Base-by-base conservation (phyloP, 2,113 vertebrate species). In the Elephantulus edwardii region DNA sequence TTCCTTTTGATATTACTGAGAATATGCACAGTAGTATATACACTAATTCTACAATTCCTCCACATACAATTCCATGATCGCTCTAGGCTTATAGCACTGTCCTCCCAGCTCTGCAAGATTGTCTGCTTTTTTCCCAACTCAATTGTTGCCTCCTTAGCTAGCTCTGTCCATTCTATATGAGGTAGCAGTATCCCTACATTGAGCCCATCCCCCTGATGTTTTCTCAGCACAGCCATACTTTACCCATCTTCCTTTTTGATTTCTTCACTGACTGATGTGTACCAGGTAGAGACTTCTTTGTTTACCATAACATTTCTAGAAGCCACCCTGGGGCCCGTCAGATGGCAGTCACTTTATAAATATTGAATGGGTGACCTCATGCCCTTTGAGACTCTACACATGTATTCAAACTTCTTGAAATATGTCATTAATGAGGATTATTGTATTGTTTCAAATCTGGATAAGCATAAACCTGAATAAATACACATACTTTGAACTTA, bases 321-420 rank as follows among this genome's bases (percentile, higher is more conserved):
- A 88, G 64, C 24, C 76, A 91, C 56, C 74, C 3, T 17, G 66
- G 16, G 0, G 26, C 20, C 33, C n/a, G 38, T 40, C n/a, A 35
- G 22, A 56, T 13, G 66, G 60, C 22, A 82, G 42, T 20, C 33
- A 56, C 35, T 86, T 84, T 66, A 35, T 54, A 86, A 85, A 75
- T 68, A 22, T 77, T 7, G 12, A 81, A 70, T 46, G 17, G 4
- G 3, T 52, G 48, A n/a, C 35, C 75, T 90, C 60, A 13, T n/a
- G 30, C 35, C 35, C 66, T 90, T 66, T 80, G 52, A 33, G 60
- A 84, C 28, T 79, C 50, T 75, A 24, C 12, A 40, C 48, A 46
- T 84, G 22, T 75, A 71, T 86, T 20, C 75, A 64, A 92, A 66
- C 11, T 40, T 90, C 2, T 30, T 86, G 33, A 83, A 83, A 56